These are phyloP conservation scores for Masticophis lateralis DNA, from an alignment of 2,797 vertebrate genomes.

Conservation along the genomic window DNA sequence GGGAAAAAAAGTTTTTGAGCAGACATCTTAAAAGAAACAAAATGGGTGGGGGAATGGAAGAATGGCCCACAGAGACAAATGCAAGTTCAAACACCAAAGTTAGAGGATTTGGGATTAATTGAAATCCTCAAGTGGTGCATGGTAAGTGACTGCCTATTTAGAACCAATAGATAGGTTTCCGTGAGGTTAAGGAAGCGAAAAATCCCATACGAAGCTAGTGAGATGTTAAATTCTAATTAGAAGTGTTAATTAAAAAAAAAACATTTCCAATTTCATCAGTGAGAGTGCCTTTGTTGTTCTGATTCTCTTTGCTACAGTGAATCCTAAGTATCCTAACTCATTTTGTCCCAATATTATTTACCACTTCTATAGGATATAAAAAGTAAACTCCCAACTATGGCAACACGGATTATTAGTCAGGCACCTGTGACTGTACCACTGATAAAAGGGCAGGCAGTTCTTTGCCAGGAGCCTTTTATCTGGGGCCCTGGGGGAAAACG, in stretches of 20 bases:
- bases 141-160: slow-evolving; percentile 80
- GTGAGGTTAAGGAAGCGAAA: slow-evolving; percentile 80
- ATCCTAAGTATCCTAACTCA: slow-evolving; percentile 75
- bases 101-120: slow-evolving; percentile 78
- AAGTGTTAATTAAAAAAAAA: slow-evolving; percentile 83
- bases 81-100: slow-evolving; percentile 71
- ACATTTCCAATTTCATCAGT: slow-evolving; percentile 80
- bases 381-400: slow-evolving; percentile 51
- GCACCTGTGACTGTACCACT: slow-evolving; percentile 37
- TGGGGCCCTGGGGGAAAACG: not conserved
- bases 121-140: slow-evolving; percentile 79
- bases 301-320: slow-evolving; percentile 78
- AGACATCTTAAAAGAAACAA: slow-evolving; percentile 51
- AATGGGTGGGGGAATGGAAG: slow-evolving; percentile 37
- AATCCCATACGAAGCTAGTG: slow-evolving; percentile 81
- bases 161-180: slow-evolving; percentile 81
- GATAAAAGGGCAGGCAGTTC: slow-evolving; percentile 40
- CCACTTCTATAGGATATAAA: slow-evolving; percentile 61
- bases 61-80: slow-evolving; percentile 61
- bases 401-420: slow-evolving; percentile 47
- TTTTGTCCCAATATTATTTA: slow-evolving; percentile 73
- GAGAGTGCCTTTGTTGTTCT: slow-evolving; percentile 77
- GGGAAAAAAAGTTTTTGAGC: slow-evolving; percentile 34
- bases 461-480: slow-evolving; percentile 29
- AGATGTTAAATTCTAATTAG: slow-evolving; percentile 84